Conservation (phyloP, 2,797 vertebrate genomes). For the Melanotaenia pygmaea region DNA sequence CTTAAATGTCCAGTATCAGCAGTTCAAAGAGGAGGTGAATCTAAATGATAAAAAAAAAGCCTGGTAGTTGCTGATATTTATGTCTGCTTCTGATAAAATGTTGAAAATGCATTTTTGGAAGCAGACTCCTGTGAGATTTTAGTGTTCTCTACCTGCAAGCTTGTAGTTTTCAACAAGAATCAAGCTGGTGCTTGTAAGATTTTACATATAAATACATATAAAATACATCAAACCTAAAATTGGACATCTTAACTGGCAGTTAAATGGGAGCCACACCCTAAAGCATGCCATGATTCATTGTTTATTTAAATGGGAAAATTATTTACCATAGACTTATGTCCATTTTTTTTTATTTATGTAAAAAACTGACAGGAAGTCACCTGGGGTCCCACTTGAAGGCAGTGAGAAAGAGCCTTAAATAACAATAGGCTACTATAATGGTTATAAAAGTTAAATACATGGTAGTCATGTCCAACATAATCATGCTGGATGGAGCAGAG, state of each 20-base stretch:
- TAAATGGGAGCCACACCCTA: not conserved
- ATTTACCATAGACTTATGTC: not conserved
- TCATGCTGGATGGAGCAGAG: not conserved
- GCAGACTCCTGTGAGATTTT: conserved; percentile 28
- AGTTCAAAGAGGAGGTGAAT: conserved; percentile 40
- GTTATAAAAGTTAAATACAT: not conserved
- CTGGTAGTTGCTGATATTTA: not conserved
- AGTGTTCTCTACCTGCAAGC: conserved; percentile 12
- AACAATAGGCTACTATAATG: not conserved
- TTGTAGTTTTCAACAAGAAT: not conserved
- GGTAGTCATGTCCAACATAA: not conserved
- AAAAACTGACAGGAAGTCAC: not conserved
- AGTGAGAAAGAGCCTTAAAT: not conserved
- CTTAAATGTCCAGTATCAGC: conserved; percentile 37
- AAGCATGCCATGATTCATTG: not conserved
- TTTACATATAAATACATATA: not conserved
- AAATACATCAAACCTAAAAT: not conserved
- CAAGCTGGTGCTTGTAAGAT: not conserved
- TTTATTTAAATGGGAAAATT: not conserved
- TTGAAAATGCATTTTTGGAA: conserved; percentile 23
- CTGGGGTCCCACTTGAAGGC: not conserved
- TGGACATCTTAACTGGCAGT: not conserved
- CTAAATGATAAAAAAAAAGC: not conserved
- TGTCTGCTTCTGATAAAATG: conserved; percentile 8
- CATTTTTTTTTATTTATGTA: not conserved